Conservation (phyloP, 2,888 invertebrate genomes). For the Parascotia fuliginaria region DNA sequence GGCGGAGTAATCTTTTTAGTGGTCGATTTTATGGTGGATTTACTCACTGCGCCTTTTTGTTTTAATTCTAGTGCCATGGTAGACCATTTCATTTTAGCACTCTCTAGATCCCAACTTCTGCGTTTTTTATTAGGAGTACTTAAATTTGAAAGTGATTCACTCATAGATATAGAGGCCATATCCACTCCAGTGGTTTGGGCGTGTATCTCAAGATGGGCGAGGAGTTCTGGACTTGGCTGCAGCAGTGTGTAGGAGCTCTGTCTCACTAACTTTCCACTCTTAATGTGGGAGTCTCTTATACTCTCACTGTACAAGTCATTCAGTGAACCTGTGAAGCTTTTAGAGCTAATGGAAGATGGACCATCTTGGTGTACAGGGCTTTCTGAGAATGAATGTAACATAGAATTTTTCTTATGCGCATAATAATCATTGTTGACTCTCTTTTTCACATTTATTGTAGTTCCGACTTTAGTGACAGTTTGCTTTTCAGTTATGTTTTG, state of each 20-base stretch:
- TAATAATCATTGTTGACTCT: conserved; percentile 24
- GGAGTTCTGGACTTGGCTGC: conserved; percentile 90
- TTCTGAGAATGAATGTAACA: conserved; percentile 47
- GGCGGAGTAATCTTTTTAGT: conserved; percentile 41
- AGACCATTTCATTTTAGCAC: conserved; percentile 82
- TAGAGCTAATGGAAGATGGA: conserved; percentile 64
- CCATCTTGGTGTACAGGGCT: conserved; percentile 55
- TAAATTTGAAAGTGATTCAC: conserved; percentile 74
- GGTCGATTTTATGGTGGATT: conserved; percentile 26
- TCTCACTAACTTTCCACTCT: conserved; percentile 81
- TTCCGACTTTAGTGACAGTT: conserved; percentile 41
- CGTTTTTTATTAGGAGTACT: conserved; percentile 66
- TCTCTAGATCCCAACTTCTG: conserved; percentile 78
- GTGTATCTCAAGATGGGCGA: conserved; percentile 87
- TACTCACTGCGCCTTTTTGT: conserved; percentile 41
- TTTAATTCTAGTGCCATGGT: conserved; percentile 78
- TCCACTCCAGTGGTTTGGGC: conserved; percentile 77
- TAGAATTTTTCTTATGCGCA: conserved; percentile 47
- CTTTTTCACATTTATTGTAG: conserved; percentile 13
- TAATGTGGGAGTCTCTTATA: conserved; percentile 50
- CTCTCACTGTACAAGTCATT: conserved; percentile 72
- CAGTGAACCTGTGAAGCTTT: conserved; percentile 80
- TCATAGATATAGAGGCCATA: conserved; percentile 81
- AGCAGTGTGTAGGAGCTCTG: conserved; percentile 93
- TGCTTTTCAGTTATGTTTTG: conserved; percentile 49